These are phyloP conservation scores for Microtus pennsylvanicus DNA, from an alignment of 2,113 vertebrate genomes.

Conservation along the genomic window DNA sequence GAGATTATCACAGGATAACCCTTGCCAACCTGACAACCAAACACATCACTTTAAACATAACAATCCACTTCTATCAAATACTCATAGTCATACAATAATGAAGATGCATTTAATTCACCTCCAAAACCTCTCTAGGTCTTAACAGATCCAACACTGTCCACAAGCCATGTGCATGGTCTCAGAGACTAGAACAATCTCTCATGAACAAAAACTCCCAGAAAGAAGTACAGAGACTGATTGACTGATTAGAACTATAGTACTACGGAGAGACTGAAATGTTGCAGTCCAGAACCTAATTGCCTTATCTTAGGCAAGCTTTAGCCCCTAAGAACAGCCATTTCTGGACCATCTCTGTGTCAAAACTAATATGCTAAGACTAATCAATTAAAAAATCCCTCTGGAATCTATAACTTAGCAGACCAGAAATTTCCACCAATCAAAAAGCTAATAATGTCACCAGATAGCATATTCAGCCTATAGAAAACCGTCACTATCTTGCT, in stretches of 20 bases:
- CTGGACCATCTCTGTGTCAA: neutral
- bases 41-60: neutral
- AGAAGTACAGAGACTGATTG: neutral
- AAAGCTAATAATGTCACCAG: neutral
- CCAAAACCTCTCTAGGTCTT: neutral
- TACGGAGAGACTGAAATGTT: neutral
- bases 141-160: neutral
- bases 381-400: neutral
- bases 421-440: neutral
- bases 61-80: neutral
- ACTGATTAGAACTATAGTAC: neutral
- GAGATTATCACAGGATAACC: neutral
- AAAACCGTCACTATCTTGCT: neutral
- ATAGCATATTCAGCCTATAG: neutral
- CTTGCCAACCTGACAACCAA: neutral
- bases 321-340: neutral
- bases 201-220: neutral
- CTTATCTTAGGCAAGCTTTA: neutral
- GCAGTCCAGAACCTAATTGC: neutral
- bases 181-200: neutral
- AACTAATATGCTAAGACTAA: neutral
- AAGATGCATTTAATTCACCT: neutral
- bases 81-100: neutral
- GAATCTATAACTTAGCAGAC: neutral
- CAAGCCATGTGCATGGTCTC: neutral